Evolutionary conservation across 2,113 vertebrate species (phyloP).

Genomic region (Poecile atricapillus): DNA sequence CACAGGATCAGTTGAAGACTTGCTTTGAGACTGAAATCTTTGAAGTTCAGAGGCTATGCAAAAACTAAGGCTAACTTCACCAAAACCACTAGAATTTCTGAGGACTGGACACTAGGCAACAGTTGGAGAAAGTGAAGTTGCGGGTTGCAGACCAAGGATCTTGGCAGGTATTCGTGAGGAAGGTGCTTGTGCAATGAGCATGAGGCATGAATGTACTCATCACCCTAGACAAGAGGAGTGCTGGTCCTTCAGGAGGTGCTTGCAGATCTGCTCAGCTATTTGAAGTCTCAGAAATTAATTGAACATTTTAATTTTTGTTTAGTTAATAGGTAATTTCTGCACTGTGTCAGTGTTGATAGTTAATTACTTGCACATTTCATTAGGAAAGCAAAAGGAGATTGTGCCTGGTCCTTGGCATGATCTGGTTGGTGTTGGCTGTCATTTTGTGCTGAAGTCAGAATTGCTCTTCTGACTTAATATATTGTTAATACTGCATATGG

Average conservation of each 20-base stretch:
- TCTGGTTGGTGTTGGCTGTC: background rate
- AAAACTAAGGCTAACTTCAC: background rate
- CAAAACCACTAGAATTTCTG: background rate
- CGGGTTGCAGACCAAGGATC: background rate
- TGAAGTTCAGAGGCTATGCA: background rate
- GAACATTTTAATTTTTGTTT: background rate
- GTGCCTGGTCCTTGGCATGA: background rate
- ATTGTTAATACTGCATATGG: background rate
- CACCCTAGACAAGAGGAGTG: background rate
- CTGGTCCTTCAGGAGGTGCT: background rate
- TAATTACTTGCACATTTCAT: slow-evolving; percentile 18
- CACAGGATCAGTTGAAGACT: background rate
- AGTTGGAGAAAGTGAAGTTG: background rate
- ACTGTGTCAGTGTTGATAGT: background rate
- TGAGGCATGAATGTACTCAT: background rate
- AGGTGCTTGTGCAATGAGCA: fast-evolving
- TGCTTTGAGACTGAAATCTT: background rate
- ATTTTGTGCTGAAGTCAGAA: background rate
- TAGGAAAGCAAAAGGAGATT: background rate
- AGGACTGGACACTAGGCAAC: background rate
- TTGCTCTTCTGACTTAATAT: background rate
- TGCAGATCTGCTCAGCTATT: background rate
- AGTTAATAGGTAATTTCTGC: slow-evolving; percentile 27
- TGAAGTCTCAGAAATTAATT: background rate
- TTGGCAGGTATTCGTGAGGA: fast-evolving